Conservation (phyloP, 2,797 vertebrate species). For the Gouania willdenowi region DNA sequence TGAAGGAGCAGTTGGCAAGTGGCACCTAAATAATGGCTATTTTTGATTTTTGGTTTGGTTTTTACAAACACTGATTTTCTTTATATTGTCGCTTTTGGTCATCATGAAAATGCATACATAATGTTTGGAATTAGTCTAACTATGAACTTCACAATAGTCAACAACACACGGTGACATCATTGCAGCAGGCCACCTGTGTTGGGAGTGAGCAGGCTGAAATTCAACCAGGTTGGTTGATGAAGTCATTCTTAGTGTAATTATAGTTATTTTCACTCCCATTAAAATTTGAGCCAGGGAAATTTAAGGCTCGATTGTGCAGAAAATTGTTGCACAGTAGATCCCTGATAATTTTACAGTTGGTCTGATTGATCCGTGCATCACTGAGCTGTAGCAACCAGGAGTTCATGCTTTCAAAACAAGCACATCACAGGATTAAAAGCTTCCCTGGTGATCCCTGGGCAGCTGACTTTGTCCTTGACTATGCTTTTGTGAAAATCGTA, state of each 20-base stretch:
- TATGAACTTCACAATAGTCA: too few species aligned
- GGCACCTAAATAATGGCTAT: too few species aligned
- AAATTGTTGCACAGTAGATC: conserved; percentile 1
- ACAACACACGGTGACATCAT: too few species aligned
- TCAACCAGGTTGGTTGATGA: background rate
- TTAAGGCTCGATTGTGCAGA: background rate
- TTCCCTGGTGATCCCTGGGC: conserved; percentile 45
- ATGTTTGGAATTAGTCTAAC: too few species aligned
- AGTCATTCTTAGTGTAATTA: background rate
- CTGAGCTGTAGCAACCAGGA: conserved; percentile 40
- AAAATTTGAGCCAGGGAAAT: background rate
- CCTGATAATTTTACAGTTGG: conserved; percentile 34
- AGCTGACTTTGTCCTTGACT: conserved; percentile 54
- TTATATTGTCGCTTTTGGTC: too few species aligned
- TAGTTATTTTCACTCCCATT: background rate
- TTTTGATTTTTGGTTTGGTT: too few species aligned
- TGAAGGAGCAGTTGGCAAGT: too few species aligned
- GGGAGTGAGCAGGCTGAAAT: background rate
- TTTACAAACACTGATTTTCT: too few species aligned
- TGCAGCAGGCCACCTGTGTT: too few species aligned
- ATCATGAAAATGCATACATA: too few species aligned
- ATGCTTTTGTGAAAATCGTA: conserved; percentile 32
- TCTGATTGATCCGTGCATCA: conserved; percentile 45
- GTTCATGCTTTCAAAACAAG: conserved; percentile 53
- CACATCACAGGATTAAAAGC: conserved; percentile 59